These are phyloP conservation scores for Podarcis raffonei DNA, from an alignment of 2,113 vertebrate species.

Conservation along the genomic window DNA sequence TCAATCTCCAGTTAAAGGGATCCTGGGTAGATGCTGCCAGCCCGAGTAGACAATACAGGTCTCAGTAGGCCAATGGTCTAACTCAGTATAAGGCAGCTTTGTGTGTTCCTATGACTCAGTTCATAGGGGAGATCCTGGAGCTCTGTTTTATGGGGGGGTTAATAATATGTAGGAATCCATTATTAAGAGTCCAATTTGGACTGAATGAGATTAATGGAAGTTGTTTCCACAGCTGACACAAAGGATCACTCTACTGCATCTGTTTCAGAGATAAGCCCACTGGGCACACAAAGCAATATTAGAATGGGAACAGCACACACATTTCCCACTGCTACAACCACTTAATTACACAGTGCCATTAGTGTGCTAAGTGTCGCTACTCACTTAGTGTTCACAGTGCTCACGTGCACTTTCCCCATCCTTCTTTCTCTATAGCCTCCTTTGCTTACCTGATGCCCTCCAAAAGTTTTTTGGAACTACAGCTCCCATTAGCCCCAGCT, in stretches of 20 bases:
- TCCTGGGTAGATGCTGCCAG: background rate
- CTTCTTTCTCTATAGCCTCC: no score
- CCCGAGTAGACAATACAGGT: no score
- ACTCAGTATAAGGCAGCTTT: no score
- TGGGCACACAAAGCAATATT: background rate
- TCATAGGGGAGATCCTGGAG: background rate
- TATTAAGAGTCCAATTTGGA: background rate
- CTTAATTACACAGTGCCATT: background rate
- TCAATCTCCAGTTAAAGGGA: background rate
- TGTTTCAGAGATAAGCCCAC: background rate
- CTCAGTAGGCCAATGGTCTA: no score
- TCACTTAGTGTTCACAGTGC: background rate
- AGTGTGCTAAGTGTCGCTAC: background rate
- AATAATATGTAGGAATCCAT: background rate
- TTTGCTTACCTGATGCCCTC: no score
- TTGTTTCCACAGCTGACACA: background rate
- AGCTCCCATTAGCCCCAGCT: no score
- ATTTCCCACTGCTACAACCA: background rate
- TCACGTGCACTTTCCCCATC: no score
- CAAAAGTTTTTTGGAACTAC: no score
- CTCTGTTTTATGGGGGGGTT: background rate
- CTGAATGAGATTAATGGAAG: background rate
- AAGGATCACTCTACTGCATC: background rate
- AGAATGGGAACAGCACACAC: background rate
- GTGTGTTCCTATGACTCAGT: background rate